Evolutionary conservation across 1,140 invertebrate species (phyloP), one percentile per base, ranked within the genome.

Genomic region (Lordiphosa collinella): DNA sequence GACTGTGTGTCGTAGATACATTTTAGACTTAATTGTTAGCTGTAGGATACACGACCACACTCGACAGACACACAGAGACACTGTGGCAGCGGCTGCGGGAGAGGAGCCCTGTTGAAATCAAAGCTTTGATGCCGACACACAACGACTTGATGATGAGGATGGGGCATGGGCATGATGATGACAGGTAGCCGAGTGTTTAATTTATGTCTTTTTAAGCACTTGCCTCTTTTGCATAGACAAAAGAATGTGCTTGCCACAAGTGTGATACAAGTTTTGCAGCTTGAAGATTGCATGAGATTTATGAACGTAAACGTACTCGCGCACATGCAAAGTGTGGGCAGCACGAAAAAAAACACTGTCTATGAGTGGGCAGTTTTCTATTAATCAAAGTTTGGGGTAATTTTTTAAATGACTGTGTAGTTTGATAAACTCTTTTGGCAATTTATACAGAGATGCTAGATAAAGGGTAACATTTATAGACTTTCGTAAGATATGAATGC

Each of bases 121-220:
- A 82, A 82, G 78, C 78, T 82, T 84, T 84, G 67, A 68, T 85
- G 78, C 78, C 78, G 78, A 72, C 78, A 80, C 68, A 63, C 55
- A 25, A 25, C 22, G 22, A 25, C 22, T 25, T 67, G 61, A 48
- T 31, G 43, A 58, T 51, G 31, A 53, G 35, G 6, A 47, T 46
- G 18, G 35, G 41, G 31, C n/a, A 47, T 31, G 44, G 31, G 53
- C 44, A 79, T 74, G 76, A 82, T 76, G 75, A 82, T 80, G 75
- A 82, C 76, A 80, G 76, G 76, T 80, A 80, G 76, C 76, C 66
- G 58, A 76, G 79, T 84, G 72, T 84, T 84, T 84, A 84, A 84
- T 84, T 78, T 84, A 84, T 84, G 78, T 84, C 78, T 78, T 84
- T 84, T 84, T 84, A 84, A 84, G 78, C 68, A 84, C 78, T 84